phyloP scores from a whole-genome alignment of 2,113 vertebrate species.

The Phalacrocorax pelagicus region DNA sequence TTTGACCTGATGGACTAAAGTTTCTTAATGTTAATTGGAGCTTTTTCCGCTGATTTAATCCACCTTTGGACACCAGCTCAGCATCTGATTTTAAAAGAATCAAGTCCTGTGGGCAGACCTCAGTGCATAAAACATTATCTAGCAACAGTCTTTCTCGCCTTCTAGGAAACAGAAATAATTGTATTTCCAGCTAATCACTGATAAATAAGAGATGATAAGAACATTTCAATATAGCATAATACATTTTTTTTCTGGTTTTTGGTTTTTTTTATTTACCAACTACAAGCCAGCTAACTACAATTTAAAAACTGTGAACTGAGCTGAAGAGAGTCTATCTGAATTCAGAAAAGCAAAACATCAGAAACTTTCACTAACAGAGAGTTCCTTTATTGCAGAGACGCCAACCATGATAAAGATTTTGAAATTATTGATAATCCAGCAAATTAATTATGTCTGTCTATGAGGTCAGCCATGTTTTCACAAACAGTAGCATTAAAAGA shows the following conservation, averaged over 20 bases:
- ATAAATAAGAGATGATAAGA: neutral
- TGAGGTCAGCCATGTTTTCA: neutral
- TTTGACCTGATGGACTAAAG: neutral
- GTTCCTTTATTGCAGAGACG: neutral
- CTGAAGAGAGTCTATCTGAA: neutral
- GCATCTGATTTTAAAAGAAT: neutral
- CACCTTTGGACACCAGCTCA: neutral
- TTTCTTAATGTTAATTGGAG: neutral
- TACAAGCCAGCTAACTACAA: neutral
- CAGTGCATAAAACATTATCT: neutral
- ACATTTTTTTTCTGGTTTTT: neutral
- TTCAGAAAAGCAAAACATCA: neutral
- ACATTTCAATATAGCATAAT: neutral
- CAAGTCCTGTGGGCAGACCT: neutral
- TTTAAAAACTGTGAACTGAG: neutral
- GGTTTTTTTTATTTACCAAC: neutral
- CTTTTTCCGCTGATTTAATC: neutral
- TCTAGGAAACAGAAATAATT: neutral
- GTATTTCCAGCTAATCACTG: neutral
- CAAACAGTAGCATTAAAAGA: neutral
- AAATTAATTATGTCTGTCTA: neutral
- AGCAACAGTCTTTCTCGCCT: neutral
- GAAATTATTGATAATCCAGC: neutral
- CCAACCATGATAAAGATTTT: neutral
- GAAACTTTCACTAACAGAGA: neutral